Evolutionary conservation across 1,140 invertebrate genomes (phyloP), one percentile per base, ranked within the genome.

Genomic region (Maconellicoccus hirsutus): DNA sequence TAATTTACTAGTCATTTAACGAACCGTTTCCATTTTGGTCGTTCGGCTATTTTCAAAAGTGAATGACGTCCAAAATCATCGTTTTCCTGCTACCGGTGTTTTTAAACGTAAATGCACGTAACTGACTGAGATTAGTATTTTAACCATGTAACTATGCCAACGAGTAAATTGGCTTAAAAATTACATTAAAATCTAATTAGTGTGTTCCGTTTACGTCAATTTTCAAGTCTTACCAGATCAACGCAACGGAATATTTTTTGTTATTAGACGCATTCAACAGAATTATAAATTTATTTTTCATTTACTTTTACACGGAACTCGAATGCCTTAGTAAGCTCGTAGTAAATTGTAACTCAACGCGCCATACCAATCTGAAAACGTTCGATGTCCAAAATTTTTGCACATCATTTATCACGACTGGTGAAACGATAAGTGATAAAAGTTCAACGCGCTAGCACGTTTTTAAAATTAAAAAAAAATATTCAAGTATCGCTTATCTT

Each of bases 91-190:
- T 52, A 52, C 42, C 42, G 42, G 42, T 16, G 42, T 52, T 52
- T 52, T 52, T 19, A 19, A 19, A 16, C 10, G 42, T 52, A 52
- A 52, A 52, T 52, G n/a, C 16, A 52, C 42, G 42, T 52, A 52
- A 52, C 42, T 52, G 42, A 52, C 42, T 52, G 42, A 52, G 42
- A 52, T 52, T 52, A 52, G 42, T 52, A 52, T 52, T 52, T 52
- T 52, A 52, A 52, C n/a, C 6, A 52, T 52, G 42, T 52, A 52
- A 52, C 42, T 52, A 52, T 52, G 42, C 42, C 42, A 52, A 52
- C 42, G 42, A 19, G 42, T 52, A 52, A 52, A 52, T 52, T 52
- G 42, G 42, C 29, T 33, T 52, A 52, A 52, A 52, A 52, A 52
- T 52, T 52, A 52, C 42, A 52, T 52, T 52, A 52, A 52, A 52